phyloP scores from a whole-genome alignment of 2,113 vertebrate genomes.

The Equus quagga region DNA sequence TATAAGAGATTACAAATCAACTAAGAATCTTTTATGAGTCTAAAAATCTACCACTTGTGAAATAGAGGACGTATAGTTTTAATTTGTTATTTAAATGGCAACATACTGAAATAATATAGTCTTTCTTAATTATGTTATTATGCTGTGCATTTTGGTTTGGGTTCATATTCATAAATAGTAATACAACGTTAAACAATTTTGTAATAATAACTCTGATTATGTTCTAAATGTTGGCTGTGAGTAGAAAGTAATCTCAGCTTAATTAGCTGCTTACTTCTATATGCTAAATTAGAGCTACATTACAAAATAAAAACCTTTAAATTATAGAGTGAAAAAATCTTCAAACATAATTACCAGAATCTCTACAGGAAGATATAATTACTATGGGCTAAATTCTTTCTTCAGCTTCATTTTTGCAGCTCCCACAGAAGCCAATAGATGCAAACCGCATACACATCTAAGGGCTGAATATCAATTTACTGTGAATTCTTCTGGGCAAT shows the following conservation, averaged over 20 bases:
- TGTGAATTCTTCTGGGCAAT: conserved; percentile 46
- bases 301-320: conserved; percentile 71
- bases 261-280: conserved; percentile 67
- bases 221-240: conserved; percentile 33
- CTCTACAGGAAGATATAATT: conserved; percentile 55
- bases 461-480: conserved; percentile 50
- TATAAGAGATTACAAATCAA: background rate
- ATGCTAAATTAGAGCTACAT: conserved; percentile 72
- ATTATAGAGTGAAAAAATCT: conserved; percentile 53
- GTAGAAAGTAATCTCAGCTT: conserved; percentile 32
- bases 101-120: conserved; percentile 26
- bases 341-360: conserved; percentile 51
- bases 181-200: conserved; percentile 66
- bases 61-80: background rate
- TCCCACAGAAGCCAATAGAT: conserved; percentile 37
- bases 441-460: conserved; percentile 20
- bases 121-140: conserved; percentile 43
- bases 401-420: conserved; percentile 44
- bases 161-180: conserved; percentile 51
- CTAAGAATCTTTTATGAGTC: background rate
- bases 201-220: conserved; percentile 71
- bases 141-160: conserved; percentile 29
- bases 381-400: conserved; percentile 24
- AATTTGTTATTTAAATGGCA: conserved; percentile 50
- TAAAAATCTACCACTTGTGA: background rate